These are phyloP conservation scores for Caenorhabditis sp. DNA, from an alignment of 2,888 invertebrate species.

Conservation along the genomic window DNA sequence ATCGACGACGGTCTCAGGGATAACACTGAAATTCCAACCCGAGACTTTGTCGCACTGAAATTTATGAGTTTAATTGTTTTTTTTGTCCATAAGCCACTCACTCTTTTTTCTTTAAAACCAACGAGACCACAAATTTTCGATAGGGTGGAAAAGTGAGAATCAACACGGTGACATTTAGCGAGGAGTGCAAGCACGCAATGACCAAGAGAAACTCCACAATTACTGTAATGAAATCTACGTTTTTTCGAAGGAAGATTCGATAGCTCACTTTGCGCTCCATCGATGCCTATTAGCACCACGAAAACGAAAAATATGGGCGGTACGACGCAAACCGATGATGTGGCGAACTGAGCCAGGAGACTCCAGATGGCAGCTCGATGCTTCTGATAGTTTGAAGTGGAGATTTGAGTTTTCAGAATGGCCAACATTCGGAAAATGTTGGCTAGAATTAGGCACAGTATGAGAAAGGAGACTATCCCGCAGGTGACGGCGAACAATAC, in stretches of 20 bases:
- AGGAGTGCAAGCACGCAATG: slow-evolving; percentile 17
- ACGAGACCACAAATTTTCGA: slow-evolving; percentile 17
- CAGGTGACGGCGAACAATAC: slow-evolving; percentile 22
- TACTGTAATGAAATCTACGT: slow-evolving; percentile 13
- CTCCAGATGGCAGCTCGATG: slow-evolving; percentile 43
- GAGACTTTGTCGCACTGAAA: background rate
- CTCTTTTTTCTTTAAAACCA: background rate
- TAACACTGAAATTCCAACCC: background rate
- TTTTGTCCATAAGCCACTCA: background rate
- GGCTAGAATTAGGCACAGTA: slow-evolving; percentile 2
- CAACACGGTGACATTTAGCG: slow-evolving; percentile 12
- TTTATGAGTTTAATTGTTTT: too few relatives aligned
- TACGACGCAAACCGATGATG: slow-evolving; percentile 34
- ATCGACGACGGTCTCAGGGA: slow-evolving; percentile 2
- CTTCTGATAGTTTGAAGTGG: slow-evolving; percentile 32
- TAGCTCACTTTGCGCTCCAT: slow-evolving; percentile 27
- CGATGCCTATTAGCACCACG: slow-evolving; percentile 28
- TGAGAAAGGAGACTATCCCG: slow-evolving; percentile 23
- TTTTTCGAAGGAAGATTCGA: background rate
- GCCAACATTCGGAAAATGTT: slow-evolving; percentile 52
- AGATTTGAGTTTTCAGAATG: slow-evolving; percentile 33
- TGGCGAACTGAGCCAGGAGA: slow-evolving; percentile 42
- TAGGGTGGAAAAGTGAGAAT: slow-evolving; percentile 30
- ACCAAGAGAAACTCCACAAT: slow-evolving; percentile 17
- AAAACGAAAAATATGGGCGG: slow-evolving; percentile 51